Evolutionary conservation across 1,140 invertebrate genomes (phyloP).

Genomic region (Helicoverpa armigera): DNA sequence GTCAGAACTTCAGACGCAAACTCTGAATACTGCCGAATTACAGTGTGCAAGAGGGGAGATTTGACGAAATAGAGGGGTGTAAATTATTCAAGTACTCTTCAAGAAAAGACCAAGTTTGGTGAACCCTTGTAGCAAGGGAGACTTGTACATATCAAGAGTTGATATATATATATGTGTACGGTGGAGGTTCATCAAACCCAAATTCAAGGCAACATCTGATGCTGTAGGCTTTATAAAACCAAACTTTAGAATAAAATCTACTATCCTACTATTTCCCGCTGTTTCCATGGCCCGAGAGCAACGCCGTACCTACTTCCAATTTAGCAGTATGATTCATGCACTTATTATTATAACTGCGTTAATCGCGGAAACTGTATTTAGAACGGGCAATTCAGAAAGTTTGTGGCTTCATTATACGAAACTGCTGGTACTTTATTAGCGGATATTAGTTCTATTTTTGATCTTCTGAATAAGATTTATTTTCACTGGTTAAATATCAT

Average conservation of each 20-base stretch:
- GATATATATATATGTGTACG: too few species aligned
- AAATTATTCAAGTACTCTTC: slow-evolving; percentile 23
- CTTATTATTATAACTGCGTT: slow-evolving; percentile 22
- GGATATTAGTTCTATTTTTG: neutral
- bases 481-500: too few species aligned
- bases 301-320: slow-evolving; percentile 41
- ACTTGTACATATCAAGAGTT: neutral
- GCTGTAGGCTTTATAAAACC: too few species aligned
- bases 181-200: too few species aligned
- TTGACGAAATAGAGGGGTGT: neutral
- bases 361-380: slow-evolving; percentile 33
- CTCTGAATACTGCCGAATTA: slow-evolving; percentile 8
- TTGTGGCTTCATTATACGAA: neutral
- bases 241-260: neutral
- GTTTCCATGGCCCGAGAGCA: slow-evolving; percentile 20
- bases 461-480: too few species aligned
- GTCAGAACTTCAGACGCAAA: too few species aligned
- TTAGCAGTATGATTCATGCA: slow-evolving; percentile 41
- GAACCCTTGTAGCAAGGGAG: neutral
- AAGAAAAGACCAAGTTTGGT: slow-evolving; percentile 8
- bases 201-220: too few species aligned
- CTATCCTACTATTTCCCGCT: neutral
- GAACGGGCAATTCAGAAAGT: slow-evolving; percentile 11
- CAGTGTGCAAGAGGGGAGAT: slow-evolving; percentile 16
- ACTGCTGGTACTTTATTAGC: neutral